Evolutionary conservation across 2,113 vertebrate species (phyloP), one percentile per base, ranked within the genome.

Genomic region (Anguilla japonica): DNA sequence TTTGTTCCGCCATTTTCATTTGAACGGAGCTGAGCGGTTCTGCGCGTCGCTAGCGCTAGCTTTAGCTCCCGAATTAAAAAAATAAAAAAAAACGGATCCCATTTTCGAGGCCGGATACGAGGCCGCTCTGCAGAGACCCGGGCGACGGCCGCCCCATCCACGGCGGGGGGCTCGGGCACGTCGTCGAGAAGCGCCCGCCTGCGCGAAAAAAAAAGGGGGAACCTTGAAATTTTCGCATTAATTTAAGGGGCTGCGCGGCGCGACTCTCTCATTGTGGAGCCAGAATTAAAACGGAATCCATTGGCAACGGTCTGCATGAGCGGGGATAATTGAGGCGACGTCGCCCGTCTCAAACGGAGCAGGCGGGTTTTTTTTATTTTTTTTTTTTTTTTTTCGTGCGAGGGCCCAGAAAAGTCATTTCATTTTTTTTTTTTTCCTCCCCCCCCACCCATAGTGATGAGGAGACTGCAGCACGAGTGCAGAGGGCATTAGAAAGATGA

Each of bases 341-440:
- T 87, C 39, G 15, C 71, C 50, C 41, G 82, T 80, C 71, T 43
- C 75, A 34, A 60, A 43, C 50, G 26, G 56, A 41, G 75, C 83
- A 34, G 46, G 34, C 6, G 26, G 40, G 5, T 2, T 22, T 22
- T 67, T 34, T 34, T 34, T 67, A 26, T 75, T 34, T 75, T 39
- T 56, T 79, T 34, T 34, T 34, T 67, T 67, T 75, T 34, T 75
- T 39, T 56, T 79, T 79, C 46, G 79, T 43, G 46, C 14, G n/a
- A 78, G 22, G 46, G 34, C 86, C 81, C 82, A 63, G 71, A 50
- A 79, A 85, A 85, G 84, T 88, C 79, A 88, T 85, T 82, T 81
- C 40, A 67, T 84, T 87, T 78, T 86, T 67, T 83, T 78, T 86
- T 79, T 83, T 57, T 6, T 67, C 63, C 60, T 41, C 79, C 22